phyloP scores from a whole-genome alignment of 2,888 invertebrate species.

The Oasisia sp. region DNA sequence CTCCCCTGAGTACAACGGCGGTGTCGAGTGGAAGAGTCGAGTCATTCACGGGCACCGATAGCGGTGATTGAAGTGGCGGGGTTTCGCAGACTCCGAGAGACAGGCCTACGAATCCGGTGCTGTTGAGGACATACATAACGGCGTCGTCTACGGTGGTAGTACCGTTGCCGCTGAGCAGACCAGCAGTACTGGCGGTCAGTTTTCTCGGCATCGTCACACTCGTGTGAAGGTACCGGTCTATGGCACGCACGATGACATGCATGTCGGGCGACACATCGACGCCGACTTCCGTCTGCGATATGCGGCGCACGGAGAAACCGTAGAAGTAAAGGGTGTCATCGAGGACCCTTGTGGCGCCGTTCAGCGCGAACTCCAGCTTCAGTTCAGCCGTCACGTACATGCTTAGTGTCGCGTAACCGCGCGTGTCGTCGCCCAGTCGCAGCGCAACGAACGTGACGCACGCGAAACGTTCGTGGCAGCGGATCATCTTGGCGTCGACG shows the following conservation, averaged over 20 bases:
- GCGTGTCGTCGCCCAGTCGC: conserved; percentile 43
- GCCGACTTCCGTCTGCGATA: conserved; percentile 37
- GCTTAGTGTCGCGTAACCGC: conserved; percentile 42
- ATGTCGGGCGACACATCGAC: conserved; percentile 38
- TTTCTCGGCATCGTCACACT: conserved; percentile 30
- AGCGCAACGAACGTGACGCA: conserved; percentile 46
- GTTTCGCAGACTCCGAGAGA: neutral
- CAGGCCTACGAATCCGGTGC: neutral
- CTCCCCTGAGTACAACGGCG: neutral
- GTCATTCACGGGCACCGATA: neutral
- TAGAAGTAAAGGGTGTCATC: conserved; percentile 44
- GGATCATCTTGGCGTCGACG: conserved; percentile 47
- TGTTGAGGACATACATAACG: neutral
- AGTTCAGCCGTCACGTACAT: conserved; percentile 6
- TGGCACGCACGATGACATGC: conserved; percentile 38
- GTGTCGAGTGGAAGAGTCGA: neutral
- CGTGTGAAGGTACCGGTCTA: conserved; percentile 44
- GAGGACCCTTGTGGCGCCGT: conserved; percentile 29
- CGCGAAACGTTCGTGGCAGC: conserved; percentile 48
- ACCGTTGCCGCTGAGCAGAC: conserved; percentile 45
- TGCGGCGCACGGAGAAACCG: conserved; percentile 43
- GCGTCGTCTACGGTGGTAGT: neutral
- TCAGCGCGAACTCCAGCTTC: neutral
- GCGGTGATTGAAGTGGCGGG: neutral
- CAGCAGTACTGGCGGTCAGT: conserved; percentile 37